These are phyloP conservation scores for Pangasius larnaudii DNA, from an alignment of 2,797 vertebrate genomes.

Conservation along the genomic window DNA sequence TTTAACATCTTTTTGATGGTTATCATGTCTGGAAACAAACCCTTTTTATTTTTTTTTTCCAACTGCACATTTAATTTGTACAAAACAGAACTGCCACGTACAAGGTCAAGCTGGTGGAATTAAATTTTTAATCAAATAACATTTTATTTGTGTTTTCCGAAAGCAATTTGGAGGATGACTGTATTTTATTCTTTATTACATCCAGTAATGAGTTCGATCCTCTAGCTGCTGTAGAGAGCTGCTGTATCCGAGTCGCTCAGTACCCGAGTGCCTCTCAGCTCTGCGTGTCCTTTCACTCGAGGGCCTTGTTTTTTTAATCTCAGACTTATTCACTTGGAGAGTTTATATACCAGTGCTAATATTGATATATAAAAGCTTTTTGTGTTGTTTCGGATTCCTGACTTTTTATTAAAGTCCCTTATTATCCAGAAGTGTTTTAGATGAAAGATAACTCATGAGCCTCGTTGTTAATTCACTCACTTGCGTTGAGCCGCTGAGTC, in stretches of 20 bases:
- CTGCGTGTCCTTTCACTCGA: conserved; percentile 18
- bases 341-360: conserved; percentile 16
- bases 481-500: background rate
- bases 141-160: conserved; percentile 83
- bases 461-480: background rate
- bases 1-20: conserved; percentile 74
- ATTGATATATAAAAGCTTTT: background rate
- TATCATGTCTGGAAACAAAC: conserved; percentile 82
- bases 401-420: background rate
- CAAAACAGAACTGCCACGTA: conserved; percentile 79
- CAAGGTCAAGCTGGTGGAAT: conserved; percentile 84
- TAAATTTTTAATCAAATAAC: conserved; percentile 85
- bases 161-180: conserved; percentile 82
- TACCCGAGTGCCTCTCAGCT: conserved; percentile 58
- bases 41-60: conserved; percentile 58
- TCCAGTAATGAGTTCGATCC: conserved; percentile 82
- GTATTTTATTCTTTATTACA: conserved; percentile 82
- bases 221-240: conserved; percentile 76
- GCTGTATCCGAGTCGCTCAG: conserved; percentile 68
- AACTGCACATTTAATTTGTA: conserved; percentile 82
- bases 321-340: conserved; percentile 9
- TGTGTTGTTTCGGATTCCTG: background rate
- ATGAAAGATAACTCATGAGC: background rate
- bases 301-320: conserved; percentile 1
- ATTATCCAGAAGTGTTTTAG: background rate